Evolutionary conservation across 2,113 vertebrate species (phyloP), one percentile per base, ranked within the genome.

Genomic region (Phasianus colchicus): DNA sequence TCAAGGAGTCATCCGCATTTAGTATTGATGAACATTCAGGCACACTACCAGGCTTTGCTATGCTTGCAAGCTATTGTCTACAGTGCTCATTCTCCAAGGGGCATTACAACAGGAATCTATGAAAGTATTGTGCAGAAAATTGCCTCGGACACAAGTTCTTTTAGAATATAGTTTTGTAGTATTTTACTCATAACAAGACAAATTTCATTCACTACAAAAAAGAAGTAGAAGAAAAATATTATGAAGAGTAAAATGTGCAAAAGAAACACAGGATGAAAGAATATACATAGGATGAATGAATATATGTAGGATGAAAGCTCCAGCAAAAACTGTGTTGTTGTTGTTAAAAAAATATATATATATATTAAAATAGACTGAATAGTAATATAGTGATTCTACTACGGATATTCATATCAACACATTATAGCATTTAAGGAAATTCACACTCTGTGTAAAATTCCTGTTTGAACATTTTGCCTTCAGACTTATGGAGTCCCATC

Each of bases 251-350:
- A 79, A 63, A 32, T 0, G 0, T 70, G 78, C 7, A 19, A 54
- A 15, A 83, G 21, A 42, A 64, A 6, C 6, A 71, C 16, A 43
- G 42, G 15, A 43, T 43, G 60, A 12, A 17, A 12, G 27, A 80
- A 30, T 66, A 55, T 0, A 1, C 0, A 1, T 42, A 22, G 11
- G 16, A 60, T 8, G 3, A 4, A 55, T 30, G 29, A 80, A n/a
- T n/a, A n/a, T n/a, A n/a, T n/a, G n/a, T 42, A 22, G 10, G 16
- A 60, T 8, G 4, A 4, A 55, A 38, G 29, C 16, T 60, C 34
- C 57, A 71, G 11, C 34, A 71, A 54, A 79, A 79, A 54, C 25
- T 45, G 3, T 40, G 47, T 5, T 75, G 7, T 47, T 74, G 74
- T 69, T 40, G 2, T 75, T 27, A 40, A 63, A 58, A 54, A 75